Conservation (phyloP, 2,797 vertebrate species). For the Onychomys torridus region DNA sequence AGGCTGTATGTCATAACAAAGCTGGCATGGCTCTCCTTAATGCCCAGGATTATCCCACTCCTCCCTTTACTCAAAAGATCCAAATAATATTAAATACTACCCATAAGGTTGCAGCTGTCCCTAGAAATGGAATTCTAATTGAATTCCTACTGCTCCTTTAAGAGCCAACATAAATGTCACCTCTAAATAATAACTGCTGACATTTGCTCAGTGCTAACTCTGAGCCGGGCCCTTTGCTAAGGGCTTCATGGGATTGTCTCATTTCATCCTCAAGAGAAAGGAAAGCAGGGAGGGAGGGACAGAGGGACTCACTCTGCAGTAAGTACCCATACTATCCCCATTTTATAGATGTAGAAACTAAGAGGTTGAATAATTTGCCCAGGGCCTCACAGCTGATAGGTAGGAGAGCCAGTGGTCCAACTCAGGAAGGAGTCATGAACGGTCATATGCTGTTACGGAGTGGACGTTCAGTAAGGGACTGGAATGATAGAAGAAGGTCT, state of each 20-base stretch:
- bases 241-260: conserved; percentile 65
- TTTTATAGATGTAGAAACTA: conserved; percentile 74
- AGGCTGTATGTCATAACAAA: background rate
- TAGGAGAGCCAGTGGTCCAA: background rate
- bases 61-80: conserved; percentile 63
- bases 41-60: conserved; percentile 62
- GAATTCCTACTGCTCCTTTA: conserved; percentile 77
- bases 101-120: conserved; percentile 68
- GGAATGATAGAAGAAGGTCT: background rate
- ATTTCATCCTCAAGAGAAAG: conserved; percentile 49
- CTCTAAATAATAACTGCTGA: conserved; percentile 75
- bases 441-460: background rate
- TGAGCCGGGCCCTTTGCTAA: conserved; percentile 74
- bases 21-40: conserved; percentile 36
- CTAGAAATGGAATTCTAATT: conserved; percentile 73
- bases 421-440: background rate
- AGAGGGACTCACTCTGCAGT: background rate
- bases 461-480: background rate
- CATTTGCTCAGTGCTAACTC: conserved; percentile 76
- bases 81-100: conserved; percentile 76
- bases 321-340: conserved; percentile 59
- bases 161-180: conserved; percentile 81
- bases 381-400: background rate
- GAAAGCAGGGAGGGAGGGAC: background rate
- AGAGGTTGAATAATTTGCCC: conserved; percentile 42